Evolutionary conservation across 2,888 invertebrate genomes (phyloP), one percentile per base, ranked within the genome.

Genomic region (Euproctis similis): DNA sequence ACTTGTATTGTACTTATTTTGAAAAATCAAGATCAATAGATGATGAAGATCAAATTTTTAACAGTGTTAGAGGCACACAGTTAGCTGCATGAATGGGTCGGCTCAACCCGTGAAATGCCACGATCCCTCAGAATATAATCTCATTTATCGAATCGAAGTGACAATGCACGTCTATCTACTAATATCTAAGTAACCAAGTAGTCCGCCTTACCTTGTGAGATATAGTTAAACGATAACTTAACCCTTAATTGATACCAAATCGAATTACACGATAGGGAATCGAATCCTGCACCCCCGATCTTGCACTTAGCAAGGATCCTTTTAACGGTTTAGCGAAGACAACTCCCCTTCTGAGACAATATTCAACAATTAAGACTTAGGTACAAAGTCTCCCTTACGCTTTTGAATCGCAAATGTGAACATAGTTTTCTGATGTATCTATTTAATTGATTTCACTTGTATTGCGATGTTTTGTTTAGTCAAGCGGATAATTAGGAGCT

Each of bases 271-370:
- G 69, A 70, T 69, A 59, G 74, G 66, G 78, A 77, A 81, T 80
- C 80, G 80, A 81, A 77, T n/a, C n/a, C n/a, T n/a, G n/a, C n/a
- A n/a, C 74, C 78, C 70, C 66, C 75, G 69, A 81, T 80, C 73
- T 59, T 50, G 76, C 82, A 82, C 82, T 82, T 78, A 81, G 66
- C 62, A 58, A 53, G 65, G 70, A 76, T 77, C 82, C 82, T 78
- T 84, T 84, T 82, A 84, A 80, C 81, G 82, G 81, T 80, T 82
- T 80, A 81, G 76, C 78, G 68, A 61, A 75, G 76, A 68, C 54
- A 71, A 64, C 76, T 73, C 77, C 75, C 66, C 69, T 67, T 68
- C 65, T 45, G 61, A 75, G 59, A 75, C 76, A 70, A 74, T 80
- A 77, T 75, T 74, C 62, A 59, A 63, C 80, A 80, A 80, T 82